Evolutionary conservation across 92 coral and sea anemone species (phyloP).

Genomic region (Porites cylindrica): DNA sequence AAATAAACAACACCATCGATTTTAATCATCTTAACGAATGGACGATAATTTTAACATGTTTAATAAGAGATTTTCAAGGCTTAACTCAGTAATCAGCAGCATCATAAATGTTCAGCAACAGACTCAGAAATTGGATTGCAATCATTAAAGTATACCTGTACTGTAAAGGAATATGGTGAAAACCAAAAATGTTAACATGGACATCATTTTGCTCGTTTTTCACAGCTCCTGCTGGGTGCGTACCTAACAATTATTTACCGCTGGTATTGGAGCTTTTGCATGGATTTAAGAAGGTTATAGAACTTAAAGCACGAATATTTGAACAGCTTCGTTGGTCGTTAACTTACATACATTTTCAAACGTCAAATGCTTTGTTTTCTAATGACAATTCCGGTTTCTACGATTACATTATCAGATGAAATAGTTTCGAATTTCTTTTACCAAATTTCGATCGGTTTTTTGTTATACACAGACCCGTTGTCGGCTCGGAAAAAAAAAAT

Average conservation of each 20-base stretch:
- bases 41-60: no score
- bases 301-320: not conserved
- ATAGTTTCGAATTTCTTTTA: not conserved
- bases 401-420: not conserved
- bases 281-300: not conserved
- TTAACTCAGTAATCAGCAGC: no score
- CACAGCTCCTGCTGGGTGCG: not conserved
- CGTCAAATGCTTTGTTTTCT: not conserved
- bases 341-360: not conserved
- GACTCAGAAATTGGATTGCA: not conserved
- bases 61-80: no score
- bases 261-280: not conserved
- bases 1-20: no score
- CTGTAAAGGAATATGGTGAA: not conserved
- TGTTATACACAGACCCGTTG: not conserved
- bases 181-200: not conserved
- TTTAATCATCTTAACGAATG: no score
- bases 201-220: not conserved
- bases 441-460: not conserved
- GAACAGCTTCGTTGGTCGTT: not conserved
- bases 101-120: no score
- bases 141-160: not conserved
- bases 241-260: no score
- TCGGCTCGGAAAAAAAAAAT: no score
- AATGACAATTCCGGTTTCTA: not conserved